Evolutionary conservation across 2,113 vertebrate genomes (phyloP), one percentile per base, ranked within the genome.

Genomic region (Acanthisitta chloris): DNA sequence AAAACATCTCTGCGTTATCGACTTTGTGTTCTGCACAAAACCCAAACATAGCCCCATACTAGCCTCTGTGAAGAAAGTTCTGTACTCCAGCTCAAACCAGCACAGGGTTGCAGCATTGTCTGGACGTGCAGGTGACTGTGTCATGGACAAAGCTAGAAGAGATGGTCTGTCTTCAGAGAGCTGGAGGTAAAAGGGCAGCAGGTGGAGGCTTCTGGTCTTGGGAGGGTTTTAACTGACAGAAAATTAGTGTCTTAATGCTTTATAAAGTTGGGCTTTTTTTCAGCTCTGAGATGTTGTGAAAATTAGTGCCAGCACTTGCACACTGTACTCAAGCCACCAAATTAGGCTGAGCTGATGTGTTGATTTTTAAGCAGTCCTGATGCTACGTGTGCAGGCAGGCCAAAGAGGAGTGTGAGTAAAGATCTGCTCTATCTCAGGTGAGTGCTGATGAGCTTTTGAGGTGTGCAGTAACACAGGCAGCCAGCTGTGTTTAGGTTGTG

Each of bases 91-190:
- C n/a, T n/a, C n/a, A n/a, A n/a, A n/a, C n/a, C n/a, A n/a, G n/a
- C n/a, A n/a, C n/a, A n/a, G n/a, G 17, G 4, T 23, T 66, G 54
- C 55, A 33, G 43, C 0, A 0, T 43, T 73, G 29, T 11, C n/a
- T 55, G 45, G 52, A 76, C 69, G 18, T 1, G 3, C 13, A 8
- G 43, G 33, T 7, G 38, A 17, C 15, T n/a, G 6, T 52, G 38
- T 64, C 33, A 6, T 0, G 42, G 78, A 14, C 21, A 55, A 51
- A 34, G 54, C 25, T 82, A 54, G 49, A 52, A 45, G 64, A 81
- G 36, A 18, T 0, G 1, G 26, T 62, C 34, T 42, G 40, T 29
- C 5, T 72, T 80, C 13, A 51, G 38, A 54, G 61, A 78, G n/a
- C 33, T 49, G 52, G 40, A 57, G 6, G 38, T 31, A n/a, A 16